Conservation (phyloP, 2,888 invertebrate species). For the Subacronicta megacephala region DNA sequence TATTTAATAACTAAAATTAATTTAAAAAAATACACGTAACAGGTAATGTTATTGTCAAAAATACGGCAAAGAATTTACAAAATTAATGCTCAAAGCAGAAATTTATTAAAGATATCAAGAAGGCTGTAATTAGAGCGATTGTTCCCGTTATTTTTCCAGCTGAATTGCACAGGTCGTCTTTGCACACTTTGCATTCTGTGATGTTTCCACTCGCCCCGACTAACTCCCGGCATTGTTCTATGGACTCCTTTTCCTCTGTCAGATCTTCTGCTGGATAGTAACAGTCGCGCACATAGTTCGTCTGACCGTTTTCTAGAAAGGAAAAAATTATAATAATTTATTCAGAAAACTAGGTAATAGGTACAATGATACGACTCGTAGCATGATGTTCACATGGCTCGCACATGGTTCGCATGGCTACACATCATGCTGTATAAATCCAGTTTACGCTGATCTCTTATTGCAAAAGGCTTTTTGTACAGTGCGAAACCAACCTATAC, state of each 20-base stretch:
- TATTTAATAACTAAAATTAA: too few species aligned
- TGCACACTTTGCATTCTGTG: conserved; percentile 65
- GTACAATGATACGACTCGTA: too few species aligned
- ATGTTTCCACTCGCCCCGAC: conserved; percentile 56
- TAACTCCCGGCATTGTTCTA: conserved; percentile 59
- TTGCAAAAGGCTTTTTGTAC: too few species aligned
- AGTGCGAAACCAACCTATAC: too few species aligned
- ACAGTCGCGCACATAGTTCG: conserved; percentile 68
- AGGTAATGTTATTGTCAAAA: too few species aligned
- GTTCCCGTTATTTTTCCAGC: conserved; percentile 55
- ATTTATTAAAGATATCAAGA: conserved; percentile 10
- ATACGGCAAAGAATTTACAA: neutral
- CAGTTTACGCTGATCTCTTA: too few species aligned
- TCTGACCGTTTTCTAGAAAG: conserved; percentile 69
- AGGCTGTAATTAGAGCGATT: conserved; percentile 40
- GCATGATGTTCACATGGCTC: too few species aligned
- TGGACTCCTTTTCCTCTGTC: conserved; percentile 38
- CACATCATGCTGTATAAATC: too few species aligned
- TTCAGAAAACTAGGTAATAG: too few species aligned
- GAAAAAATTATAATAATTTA: too few species aligned
- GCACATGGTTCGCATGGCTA: too few species aligned
- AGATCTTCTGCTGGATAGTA: conserved; percentile 52
- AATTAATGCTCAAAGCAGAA: conserved; percentile 6
- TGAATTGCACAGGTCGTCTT: conserved; percentile 70
- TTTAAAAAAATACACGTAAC: neutral